Conservation (phyloP, 1,140 invertebrate species). For the Mactra quadrangularis region DNA sequence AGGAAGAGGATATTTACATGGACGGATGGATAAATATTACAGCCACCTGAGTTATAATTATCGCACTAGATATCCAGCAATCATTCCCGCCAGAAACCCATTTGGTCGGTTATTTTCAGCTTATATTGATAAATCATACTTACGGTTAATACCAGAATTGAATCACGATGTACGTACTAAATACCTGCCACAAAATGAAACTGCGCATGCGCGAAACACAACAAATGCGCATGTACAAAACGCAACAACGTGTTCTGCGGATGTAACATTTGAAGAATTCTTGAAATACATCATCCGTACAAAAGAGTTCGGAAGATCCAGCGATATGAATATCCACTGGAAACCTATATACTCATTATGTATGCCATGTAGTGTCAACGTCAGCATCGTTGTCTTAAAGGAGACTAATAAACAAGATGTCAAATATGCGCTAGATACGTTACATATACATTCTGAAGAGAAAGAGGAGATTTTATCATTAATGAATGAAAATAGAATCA, state of each 20-base stretch:
- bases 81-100: not conserved
- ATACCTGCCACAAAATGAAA: no score
- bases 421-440: constrained; percentile 2
- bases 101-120: constrained; percentile 39
- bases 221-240: not conserved
- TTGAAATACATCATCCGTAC: not conserved
- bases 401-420: constrained; percentile 58
- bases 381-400: constrained; percentile 38
- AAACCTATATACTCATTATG: constrained; percentile 23
- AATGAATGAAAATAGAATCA: constrained; percentile 19
- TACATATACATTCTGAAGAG: constrained; percentile 21
- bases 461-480: not conserved
- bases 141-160: not conserved
- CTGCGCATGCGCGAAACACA: no score
- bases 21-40: no score
- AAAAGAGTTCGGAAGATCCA: not conserved
- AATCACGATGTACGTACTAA: not conserved
- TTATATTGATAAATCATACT: constrained; percentile 48
- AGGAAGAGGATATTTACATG: no score
- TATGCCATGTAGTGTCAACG: constrained; percentile 43
- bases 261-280: constrained; percentile 20
- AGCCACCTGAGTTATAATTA: no score
- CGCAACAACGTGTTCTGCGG: no score
- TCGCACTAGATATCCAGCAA: no score
- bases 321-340: constrained; percentile 44